phyloP scores from a whole-genome alignment of 2,113 vertebrate species.

The Marmota flaviventris region DNA sequence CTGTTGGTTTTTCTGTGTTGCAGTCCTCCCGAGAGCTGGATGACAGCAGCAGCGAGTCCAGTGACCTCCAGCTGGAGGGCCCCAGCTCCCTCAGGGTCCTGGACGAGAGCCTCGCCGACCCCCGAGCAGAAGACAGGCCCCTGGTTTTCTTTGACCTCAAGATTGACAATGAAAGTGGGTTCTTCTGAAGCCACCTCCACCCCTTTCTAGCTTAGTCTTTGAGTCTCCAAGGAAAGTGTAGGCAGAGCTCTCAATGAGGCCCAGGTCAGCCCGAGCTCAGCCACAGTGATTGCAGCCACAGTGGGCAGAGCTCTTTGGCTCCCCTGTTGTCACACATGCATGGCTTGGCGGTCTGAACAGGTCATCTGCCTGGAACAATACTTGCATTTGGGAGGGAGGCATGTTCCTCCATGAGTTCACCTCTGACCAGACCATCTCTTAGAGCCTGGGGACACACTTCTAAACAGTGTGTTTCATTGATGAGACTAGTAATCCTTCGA shows the following conservation, averaged over 20 bases:
- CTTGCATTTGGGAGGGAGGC: background rate
- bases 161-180: conserved; percentile 85
- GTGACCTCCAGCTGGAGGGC: conserved; percentile 70
- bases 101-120: background rate
- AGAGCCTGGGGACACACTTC: background rate
- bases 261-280: background rate
- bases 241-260: background rate
- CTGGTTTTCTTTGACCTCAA: conserved; percentile 86
- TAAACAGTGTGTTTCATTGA: background rate
- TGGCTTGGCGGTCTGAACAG: background rate
- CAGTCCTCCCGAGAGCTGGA: conserved; percentile 73
- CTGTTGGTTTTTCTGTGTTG: conserved; percentile 73
- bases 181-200: background rate
- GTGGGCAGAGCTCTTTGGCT: background rate
- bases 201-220: conserved; percentile 46
- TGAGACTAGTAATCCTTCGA: background rate
- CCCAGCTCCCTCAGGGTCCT: background rate
- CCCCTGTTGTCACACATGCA: background rate
- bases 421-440: background rate
- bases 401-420: background rate
- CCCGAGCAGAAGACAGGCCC: conserved; percentile 57
- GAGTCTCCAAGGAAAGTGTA: background rate
- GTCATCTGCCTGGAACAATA: background rate
- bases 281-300: background rate
- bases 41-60: conserved; percentile 75